Base-by-base conservation (phyloP, 1,140 invertebrate species). In the Aradophagus sp. region DNA sequence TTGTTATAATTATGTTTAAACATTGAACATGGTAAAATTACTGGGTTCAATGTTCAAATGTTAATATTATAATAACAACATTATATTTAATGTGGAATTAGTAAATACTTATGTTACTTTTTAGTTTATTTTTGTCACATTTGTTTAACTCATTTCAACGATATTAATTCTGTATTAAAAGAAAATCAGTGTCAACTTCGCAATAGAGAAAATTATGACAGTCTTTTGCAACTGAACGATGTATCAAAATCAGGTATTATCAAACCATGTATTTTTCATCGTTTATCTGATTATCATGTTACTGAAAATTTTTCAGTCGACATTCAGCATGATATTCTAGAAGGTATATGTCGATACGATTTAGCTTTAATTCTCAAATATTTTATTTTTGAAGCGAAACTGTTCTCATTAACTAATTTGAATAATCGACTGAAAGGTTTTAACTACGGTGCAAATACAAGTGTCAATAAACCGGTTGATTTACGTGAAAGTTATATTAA, bases 81-180 rank as follows among this genome's bases (percentile, higher is more conserved):
- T n/a, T n/a, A n/a, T n/a, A n/a, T n/a, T n/a, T n/a, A n/a, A n/a
- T n/a, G n/a, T n/a, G n/a, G n/a, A n/a, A n/a, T n/a, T n/a, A n/a
- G n/a, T n/a, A n/a, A n/a, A n/a, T n/a, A n/a, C n/a, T n/a, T 44
- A n/a, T n/a, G n/a, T n/a, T n/a, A n/a, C n/a, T n/a, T n/a, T n/a
- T n/a, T n/a, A n/a, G n/a, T n/a, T n/a, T 66, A 39, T 35, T 78
- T 67, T 45, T 81, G 78, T 56, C 44, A 74, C 12, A 75, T 78
- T 62, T 80, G 76, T 61, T 32, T 58, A 32, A 65, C 58, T 15
- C n/a, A 48, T 11, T 75, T 58, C 27, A 41, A 70, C 65, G 42
- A 75, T 17, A 45, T 29, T 34, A 56, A 75, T 29, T 26, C 13
- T 7, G 50, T 56, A 16, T 58, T 62, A 6, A 19, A 67, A 29